These are phyloP conservation scores for Arctopsyche grandis DNA, from an alignment of 1,140 invertebrate species.

Conservation along the genomic window DNA sequence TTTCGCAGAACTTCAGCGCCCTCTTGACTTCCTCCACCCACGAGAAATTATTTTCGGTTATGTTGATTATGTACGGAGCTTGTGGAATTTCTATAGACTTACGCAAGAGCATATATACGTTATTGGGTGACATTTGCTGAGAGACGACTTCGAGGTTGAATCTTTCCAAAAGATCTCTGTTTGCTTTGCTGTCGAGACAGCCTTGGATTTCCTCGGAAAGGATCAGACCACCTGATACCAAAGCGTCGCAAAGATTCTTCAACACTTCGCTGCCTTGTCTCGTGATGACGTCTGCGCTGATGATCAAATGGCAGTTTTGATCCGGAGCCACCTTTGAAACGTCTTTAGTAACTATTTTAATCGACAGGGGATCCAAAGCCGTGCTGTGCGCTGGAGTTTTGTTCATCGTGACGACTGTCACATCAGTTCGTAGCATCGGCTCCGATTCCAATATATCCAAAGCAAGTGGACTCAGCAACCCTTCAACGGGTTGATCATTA, in stretches of 20 bases:
- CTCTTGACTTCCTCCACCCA: slow-evolving; percentile 88
- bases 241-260: slow-evolving; percentile 69
- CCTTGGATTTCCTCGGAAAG: slow-evolving; percentile 77
- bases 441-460: slow-evolving; percentile 73
- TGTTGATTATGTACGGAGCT: slow-evolving; percentile 67
- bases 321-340: slow-evolving; percentile 66
- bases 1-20: slow-evolving; percentile 70
- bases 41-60: slow-evolving; percentile 75
- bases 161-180: slow-evolving; percentile 58
- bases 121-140: slow-evolving; percentile 69
- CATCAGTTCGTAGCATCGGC: slow-evolving; percentile 73
- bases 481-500: slow-evolving; percentile 71
- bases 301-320: slow-evolving; percentile 72
- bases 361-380: slow-evolving; percentile 66
- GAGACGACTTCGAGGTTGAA: slow-evolving; percentile 66
- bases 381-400: slow-evolving; percentile 62
- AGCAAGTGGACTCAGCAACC: slow-evolving; percentile 69
- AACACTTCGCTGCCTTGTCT: slow-evolving; percentile 66
- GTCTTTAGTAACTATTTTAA: slow-evolving; percentile 71
- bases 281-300: slow-evolving; percentile 71
- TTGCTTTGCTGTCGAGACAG: slow-evolving; percentile 63
- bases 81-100: slow-evolving; percentile 59
- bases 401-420: slow-evolving; percentile 65
- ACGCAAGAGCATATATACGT: slow-evolving; percentile 71
- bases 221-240: slow-evolving; percentile 79